Base-by-base conservation (phyloP, 1,140 invertebrate genomes). In the Drosophila fuyamai region DNA sequence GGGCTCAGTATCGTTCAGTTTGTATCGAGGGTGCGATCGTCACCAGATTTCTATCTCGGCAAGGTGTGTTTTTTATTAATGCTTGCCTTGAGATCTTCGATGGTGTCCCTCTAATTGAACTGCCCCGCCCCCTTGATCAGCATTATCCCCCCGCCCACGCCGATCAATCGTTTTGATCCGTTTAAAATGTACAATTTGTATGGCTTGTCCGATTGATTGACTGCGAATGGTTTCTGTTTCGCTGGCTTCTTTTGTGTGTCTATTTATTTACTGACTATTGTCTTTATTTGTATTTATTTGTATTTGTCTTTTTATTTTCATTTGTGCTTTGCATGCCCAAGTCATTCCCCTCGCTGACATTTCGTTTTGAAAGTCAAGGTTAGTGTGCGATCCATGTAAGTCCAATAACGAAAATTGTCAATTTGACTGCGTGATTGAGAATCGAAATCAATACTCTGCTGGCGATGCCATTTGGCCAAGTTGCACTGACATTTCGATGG, bases 331-430 rank as follows among this genome's bases (percentile, higher is more conserved):
- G 61, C 61, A 62, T 65, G 61, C 41, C 61, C 78, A 82, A 75
- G 71, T 79, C 62, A 82, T 72, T 63, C 56, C 61, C 50, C 27
- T 56, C 12, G 53, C 29, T 50, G 65, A 36, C 51, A 58, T 77
- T 50, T 59, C 63, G 60, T 41, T 60, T 63, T 77, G 80, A 83
- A 83, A 83, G 81, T 83, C 81, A 83, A 83, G 80, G 80, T 70
- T 79, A 47, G 13, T 10, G 12, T 54, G 27, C 50, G 47, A 35
- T 50, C 66, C 44, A 63, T 35, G 41, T 40, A 43, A 58, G 59
- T 35, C 32, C n/a, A 55, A 51, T 32, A n/a, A 48, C 60, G 23
- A 51, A 47, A 44, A 68, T 68, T 81, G 79, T 82, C 79, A 61
- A 43, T 63, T 76, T 60, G 46, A 60, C 47, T 65, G 55, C 43